phyloP scores from a whole-genome alignment of 1,140 invertebrate species.

The Eriosoma lanigerum region DNA sequence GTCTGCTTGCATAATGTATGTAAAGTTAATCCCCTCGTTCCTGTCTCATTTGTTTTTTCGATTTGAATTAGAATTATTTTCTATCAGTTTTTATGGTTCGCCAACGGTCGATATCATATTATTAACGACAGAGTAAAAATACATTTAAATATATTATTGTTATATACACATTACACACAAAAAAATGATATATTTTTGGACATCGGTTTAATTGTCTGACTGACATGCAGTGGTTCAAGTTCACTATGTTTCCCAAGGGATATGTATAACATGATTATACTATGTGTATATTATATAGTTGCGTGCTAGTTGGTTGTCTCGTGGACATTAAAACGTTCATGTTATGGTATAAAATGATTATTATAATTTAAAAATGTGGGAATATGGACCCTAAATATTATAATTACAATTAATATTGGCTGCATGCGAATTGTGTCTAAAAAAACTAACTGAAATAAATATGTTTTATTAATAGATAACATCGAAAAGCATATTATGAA shows the following conservation, averaged over 20 bases:
- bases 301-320: not conserved
- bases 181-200: not conserved
- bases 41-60: constrained; percentile 16
- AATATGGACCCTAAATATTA: not conserved
- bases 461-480: too few relatives aligned
- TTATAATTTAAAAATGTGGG: not conserved
- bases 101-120: constrained; percentile 27
- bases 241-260: constrained; percentile 22
- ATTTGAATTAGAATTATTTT: constrained; percentile 1
- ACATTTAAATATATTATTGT: not conserved
- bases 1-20: constrained; percentile 13
- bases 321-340: constrained; percentile 5
- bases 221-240: constrained; percentile 37
- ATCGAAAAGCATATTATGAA: too few relatives aligned
- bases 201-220: constrained; percentile 48
- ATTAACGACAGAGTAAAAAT: constrained; percentile 11
- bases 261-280: constrained; percentile 20
- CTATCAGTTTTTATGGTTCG: constrained; percentile 10
- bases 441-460: too few relatives aligned
- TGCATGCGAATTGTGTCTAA: too few relatives aligned
- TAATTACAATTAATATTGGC: not conserved
- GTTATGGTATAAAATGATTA: not conserved
- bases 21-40: not conserved
- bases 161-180: not conserved
- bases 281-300: not conserved